Conservation (phyloP, 2,797 vertebrate species). For the Manis pentadactyla region DNA sequence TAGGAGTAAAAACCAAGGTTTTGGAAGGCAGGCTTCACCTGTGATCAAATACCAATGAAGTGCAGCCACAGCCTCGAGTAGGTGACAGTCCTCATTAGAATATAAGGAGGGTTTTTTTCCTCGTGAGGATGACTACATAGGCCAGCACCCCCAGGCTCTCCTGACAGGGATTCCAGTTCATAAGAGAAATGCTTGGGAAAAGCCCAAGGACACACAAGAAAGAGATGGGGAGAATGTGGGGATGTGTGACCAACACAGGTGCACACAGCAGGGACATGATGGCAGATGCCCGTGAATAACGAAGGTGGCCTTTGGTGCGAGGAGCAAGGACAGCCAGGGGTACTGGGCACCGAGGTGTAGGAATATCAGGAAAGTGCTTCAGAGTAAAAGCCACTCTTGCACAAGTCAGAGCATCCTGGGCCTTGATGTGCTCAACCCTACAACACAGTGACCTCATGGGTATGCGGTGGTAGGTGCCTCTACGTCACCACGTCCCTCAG, state of each 20-base stretch:
- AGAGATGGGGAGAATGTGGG: background rate
- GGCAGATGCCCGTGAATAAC: background rate
- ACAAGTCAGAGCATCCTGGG: background rate
- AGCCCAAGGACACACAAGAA: background rate
- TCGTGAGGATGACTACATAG: background rate
- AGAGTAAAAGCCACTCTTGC: rapidly evolving
- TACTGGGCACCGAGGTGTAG: too few species aligned
- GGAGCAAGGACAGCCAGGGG: rapidly evolving
- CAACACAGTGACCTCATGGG: too few species aligned
- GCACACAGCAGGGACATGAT: background rate
- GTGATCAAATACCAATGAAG: background rate
- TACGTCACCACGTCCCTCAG: rapidly evolving
- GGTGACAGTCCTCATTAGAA: background rate
- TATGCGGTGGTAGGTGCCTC: rapidly evolving
- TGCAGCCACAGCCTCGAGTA: background rate
- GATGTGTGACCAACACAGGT: background rate
- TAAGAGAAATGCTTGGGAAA: background rate
- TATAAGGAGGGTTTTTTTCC: background rate
- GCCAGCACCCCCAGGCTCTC: background rate
- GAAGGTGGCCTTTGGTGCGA: too few species aligned
- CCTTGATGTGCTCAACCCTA: background rate
- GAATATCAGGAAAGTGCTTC: rapidly evolving
- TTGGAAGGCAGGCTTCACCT: too few species aligned
- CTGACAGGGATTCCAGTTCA: background rate
- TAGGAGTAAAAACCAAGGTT: background rate